Conservation (phyloP, 2,888 invertebrate genomes). For the Dione vanillae region DNA sequence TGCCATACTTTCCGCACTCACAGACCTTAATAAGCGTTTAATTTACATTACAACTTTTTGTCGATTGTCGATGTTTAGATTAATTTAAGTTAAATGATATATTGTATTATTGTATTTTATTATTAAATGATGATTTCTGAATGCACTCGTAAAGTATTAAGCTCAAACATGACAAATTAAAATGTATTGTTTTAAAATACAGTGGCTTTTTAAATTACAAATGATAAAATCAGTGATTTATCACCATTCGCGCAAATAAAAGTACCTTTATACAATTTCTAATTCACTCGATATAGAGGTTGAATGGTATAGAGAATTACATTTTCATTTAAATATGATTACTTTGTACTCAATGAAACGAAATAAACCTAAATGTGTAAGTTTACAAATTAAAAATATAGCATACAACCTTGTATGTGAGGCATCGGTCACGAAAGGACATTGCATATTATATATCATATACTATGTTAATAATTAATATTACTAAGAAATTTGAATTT, state of each 20-base stretch:
- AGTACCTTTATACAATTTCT: background rate
- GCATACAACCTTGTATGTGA: background rate
- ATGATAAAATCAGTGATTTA: constrained; percentile 5
- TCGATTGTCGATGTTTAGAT: no score
- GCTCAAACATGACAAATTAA: background rate
- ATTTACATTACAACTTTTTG: no score
- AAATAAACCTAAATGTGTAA: constrained; percentile 3
- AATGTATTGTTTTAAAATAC: background rate
- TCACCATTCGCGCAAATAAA: background rate
- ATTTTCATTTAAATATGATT: constrained; percentile 10
- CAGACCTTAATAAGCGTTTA: no score
- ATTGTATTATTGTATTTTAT: no score
- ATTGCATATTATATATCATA: background rate
- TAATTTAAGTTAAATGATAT: no score
- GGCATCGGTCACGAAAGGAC: background rate
- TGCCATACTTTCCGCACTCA: no score
- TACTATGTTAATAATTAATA: constrained; percentile 11
- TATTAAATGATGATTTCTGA: no score
- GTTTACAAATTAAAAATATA: background rate
- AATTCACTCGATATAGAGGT: constrained; percentile 2
- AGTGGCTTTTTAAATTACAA: background rate
- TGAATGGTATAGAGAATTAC: background rate
- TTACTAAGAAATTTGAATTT: constrained; percentile 5
- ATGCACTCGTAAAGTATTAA: background rate
- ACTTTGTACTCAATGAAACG: background rate